These are phyloP conservation scores for Hylomyscus alleni DNA, from an alignment of 2,797 vertebrate species.

Conservation along the genomic window DNA sequence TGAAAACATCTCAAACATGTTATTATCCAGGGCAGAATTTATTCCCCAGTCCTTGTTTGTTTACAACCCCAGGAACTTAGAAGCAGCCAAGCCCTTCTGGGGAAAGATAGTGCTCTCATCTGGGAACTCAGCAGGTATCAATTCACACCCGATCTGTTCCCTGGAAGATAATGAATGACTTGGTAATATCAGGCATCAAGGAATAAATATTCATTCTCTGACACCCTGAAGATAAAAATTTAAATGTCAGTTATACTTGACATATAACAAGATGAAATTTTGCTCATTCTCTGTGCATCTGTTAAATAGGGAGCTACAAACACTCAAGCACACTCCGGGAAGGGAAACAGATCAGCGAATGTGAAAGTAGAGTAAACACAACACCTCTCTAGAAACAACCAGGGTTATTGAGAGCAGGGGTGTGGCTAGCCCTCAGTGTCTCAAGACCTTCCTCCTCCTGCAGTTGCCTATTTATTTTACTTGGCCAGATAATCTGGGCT, in stretches of 20 bases:
- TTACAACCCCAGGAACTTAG: constrained; percentile 40
- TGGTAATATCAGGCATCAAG: constrained; percentile 63
- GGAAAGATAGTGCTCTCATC: constrained; percentile 44
- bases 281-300: constrained; percentile 23
- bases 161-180: constrained; percentile 65
- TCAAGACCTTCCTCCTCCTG: background rate
- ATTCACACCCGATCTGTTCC: constrained; percentile 60
- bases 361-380: background rate
- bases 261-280: constrained; percentile 55
- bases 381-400: background rate
- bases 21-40: constrained; percentile 48
- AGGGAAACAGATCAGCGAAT: constrained; percentile 27
- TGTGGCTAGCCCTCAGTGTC: background rate
- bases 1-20: constrained; percentile 50
- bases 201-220: constrained; percentile 73
- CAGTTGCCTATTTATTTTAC: background rate
- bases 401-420: background rate
- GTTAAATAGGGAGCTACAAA: constrained; percentile 57
- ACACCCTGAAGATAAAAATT: constrained; percentile 64
- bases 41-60: constrained; percentile 41
- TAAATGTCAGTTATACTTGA: constrained; percentile 59
- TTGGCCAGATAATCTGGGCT: background rate
- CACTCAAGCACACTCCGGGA: background rate
- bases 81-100: constrained; percentile 22
- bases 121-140: constrained; percentile 65